These are phyloP conservation scores for Volucella inflata DNA, from an alignment of 2,888 invertebrate genomes.

Conservation along the genomic window DNA sequence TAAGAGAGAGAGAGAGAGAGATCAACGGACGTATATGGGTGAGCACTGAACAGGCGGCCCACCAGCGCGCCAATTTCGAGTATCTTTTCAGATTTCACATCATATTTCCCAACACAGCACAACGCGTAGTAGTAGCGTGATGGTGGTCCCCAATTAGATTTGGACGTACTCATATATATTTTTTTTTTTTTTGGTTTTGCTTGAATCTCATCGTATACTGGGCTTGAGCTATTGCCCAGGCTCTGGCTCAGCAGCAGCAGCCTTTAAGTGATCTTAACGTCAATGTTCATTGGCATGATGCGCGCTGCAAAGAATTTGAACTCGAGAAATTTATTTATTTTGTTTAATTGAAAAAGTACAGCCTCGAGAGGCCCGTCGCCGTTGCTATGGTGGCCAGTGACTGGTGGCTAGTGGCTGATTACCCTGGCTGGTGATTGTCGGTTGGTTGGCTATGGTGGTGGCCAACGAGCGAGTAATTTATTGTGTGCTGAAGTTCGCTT, in stretches of 20 bases:
- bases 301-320: constrained; percentile 70
- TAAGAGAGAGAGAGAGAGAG: constrained; percentile 46
- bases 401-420: background rate
- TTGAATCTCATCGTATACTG: constrained; percentile 31
- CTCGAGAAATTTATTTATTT: constrained; percentile 69
- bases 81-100: constrained; percentile 68
- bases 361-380: constrained; percentile 59
- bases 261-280: constrained; percentile 71
- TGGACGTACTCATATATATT: constrained; percentile 44
- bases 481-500: constrained; percentile 60
- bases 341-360: constrained; percentile 69
- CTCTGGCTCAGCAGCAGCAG: constrained; percentile 4
- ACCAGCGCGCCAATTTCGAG: constrained; percentile 66
- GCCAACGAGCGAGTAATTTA: constrained; percentile 62
- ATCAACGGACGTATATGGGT: constrained; percentile 47
- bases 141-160: constrained; percentile 76
- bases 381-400: background rate
- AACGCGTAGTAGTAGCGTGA: constrained; percentile 55
- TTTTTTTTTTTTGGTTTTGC: constrained; percentile 8
- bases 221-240: background rate
- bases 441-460: constrained; percentile 48
- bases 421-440: background rate
- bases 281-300: constrained; percentile 75
- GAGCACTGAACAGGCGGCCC: constrained; percentile 29
- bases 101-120: constrained; percentile 59